Conservation (phyloP, 2,888 invertebrate genomes). For the Dorcus hopei region DNA sequence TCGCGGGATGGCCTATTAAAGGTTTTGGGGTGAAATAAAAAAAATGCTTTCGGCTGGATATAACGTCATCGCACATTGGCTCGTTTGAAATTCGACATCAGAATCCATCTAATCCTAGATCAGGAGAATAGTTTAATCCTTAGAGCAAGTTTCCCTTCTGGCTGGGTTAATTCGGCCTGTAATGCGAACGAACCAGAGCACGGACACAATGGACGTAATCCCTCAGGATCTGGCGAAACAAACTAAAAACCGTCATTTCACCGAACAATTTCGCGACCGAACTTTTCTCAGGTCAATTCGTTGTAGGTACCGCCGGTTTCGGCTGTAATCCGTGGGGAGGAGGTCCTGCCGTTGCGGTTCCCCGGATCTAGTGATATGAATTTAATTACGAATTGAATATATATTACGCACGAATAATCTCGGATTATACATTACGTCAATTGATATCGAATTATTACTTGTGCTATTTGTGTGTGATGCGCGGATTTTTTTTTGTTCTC, state of each 20-base stretch:
- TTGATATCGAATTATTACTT: slow-evolving; percentile 1
- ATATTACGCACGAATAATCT: slow-evolving; percentile 1
- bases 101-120: slow-evolving; percentile 45
- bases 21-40: no score
- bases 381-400: slow-evolving; percentile 1
- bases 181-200: slow-evolving; percentile 36
- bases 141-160: slow-evolving; percentile 44
- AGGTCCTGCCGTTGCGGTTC: not conserved
- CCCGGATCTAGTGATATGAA: not conserved
- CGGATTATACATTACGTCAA: not conserved
- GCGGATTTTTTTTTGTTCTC: no score
- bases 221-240: slow-evolving; percentile 43
- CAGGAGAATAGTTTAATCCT: slow-evolving; percentile 46
- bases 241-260: slow-evolving; percentile 45
- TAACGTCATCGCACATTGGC: slow-evolving; percentile 1
- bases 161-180: slow-evolving; percentile 43
- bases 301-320: not conserved
- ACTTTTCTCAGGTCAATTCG: slow-evolving; percentile 27
- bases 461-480: not conserved
- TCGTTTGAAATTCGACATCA: slow-evolving; percentile 39
- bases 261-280: slow-evolving; percentile 40
- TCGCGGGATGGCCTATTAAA: no score
- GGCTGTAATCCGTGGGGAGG: not conserved
- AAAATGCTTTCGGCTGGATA: no score
- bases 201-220: slow-evolving; percentile 47